These are phyloP conservation scores for Hirudo medicinalis DNA, from an alignment of 1,140 invertebrate genomes.

Conservation along the genomic window DNA sequence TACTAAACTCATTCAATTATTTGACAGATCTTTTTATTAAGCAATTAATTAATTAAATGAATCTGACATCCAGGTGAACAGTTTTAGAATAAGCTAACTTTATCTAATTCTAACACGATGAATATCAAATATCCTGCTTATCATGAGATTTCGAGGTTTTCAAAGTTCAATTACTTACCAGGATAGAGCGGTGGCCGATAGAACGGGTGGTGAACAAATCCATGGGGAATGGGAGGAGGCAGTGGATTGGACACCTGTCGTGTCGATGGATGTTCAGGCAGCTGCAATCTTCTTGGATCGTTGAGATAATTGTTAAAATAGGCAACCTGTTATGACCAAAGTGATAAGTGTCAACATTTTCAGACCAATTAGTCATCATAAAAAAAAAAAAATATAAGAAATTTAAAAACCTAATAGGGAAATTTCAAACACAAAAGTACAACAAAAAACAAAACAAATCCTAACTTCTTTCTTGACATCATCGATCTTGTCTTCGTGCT, in stretches of 20 bases:
- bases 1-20: not conserved
- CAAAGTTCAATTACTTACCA: not conserved
- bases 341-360: not conserved
- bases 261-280: constrained; percentile 72
- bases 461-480: constrained; percentile 83
- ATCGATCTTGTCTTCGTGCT: constrained; percentile 88
- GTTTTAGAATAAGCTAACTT: not conserved
- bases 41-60: not conserved
- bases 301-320: constrained; percentile 96
- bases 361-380: not conserved
- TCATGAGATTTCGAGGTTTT: too few relatives aligned
- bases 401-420: not conserved
- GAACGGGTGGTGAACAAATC: constrained; percentile 13
- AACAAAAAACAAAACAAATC: constrained; percentile 22
- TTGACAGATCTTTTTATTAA: not conserved
- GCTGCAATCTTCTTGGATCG: constrained; percentile 83
- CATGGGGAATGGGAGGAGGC: constrained; percentile 8
- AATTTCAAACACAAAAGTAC: not conserved
- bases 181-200: constrained; percentile 15
- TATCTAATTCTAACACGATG: not conserved
- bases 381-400: not conserved
- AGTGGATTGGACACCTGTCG: constrained; percentile 23
- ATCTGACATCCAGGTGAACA: not conserved
- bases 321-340: constrained; percentile 41
- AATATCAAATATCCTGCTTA: not conserved